Percentiles rank a stretch among this genome's conserved stretches.
Conservation (phyloP, 2,797 vertebrate genomes). For the Potorous gilbertii region DNA sequence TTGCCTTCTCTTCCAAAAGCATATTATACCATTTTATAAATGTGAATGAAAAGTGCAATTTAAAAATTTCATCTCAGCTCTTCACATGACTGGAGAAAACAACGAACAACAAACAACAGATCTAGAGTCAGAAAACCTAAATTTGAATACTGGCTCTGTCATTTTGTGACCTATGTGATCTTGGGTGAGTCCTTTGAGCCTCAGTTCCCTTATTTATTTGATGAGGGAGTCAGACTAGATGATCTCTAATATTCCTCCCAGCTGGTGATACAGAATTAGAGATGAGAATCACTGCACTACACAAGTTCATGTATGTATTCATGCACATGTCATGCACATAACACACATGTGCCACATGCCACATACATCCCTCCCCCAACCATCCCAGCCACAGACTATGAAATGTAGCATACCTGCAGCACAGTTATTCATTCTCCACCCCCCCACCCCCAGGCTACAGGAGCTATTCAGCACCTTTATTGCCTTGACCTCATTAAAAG, state of each 20-base stretch:
- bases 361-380: background rate
- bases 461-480: constrained; percentile 80
- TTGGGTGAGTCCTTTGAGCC: background rate
- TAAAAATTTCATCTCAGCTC: constrained; percentile 15
- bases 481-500: constrained; percentile 85
- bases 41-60: background rate
- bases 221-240: background rate
- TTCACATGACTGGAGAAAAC: background rate
- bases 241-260: background rate
- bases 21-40: background rate
- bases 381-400: background rate
- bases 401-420: constrained; percentile 51
- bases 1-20: background rate
- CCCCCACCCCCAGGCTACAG: constrained; percentile 57
- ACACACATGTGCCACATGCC: background rate
- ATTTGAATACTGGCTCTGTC: background rate
- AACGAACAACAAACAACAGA: background rate
- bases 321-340: background rate
- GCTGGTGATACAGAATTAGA: background rate
- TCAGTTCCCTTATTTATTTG: background rate
- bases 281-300: background rate
- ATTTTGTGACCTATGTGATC: background rate
- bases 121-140: background rate
- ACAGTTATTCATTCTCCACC: constrained; percentile 75
- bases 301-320: background rate